phyloP scores from a whole-genome alignment of 2,797 vertebrate genomes.

The Hirundo rustica region DNA sequence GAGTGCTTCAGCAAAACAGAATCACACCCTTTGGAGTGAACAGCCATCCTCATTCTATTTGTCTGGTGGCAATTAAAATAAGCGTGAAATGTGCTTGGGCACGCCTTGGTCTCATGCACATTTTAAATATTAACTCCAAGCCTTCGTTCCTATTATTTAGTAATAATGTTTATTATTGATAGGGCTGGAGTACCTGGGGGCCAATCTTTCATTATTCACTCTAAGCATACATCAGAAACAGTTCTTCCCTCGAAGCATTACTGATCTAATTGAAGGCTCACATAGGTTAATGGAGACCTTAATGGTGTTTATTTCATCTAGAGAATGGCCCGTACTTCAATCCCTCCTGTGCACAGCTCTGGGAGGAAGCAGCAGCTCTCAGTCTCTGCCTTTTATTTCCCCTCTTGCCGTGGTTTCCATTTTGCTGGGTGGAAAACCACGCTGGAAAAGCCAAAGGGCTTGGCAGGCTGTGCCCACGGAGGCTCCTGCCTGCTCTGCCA shows the following conservation, averaged over 20 bases:
- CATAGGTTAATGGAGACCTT: constrained; percentile 17
- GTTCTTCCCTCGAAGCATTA: background rate
- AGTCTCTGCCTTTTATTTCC: background rate
- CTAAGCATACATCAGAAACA: background rate
- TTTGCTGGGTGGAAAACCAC: background rate
- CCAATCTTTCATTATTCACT: constrained; percentile 39
- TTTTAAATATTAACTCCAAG: constrained; percentile 43
- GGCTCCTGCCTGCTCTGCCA: background rate
- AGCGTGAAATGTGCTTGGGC: constrained; percentile 51
- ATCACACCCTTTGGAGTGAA: constrained; percentile 19
- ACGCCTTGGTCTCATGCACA: constrained; percentile 28
- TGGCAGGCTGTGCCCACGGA: background rate
- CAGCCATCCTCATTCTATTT: constrained; percentile 18
- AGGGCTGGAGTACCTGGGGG: constrained; percentile 31
- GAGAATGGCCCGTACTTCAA: background rate
- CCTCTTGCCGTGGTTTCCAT: background rate
- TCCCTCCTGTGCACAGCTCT: background rate
- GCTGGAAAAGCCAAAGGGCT: background rate
- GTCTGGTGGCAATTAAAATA: constrained; percentile 60
- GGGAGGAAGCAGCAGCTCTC: background rate
- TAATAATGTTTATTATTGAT: constrained; percentile 64
- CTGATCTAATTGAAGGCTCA: constrained; percentile 34
- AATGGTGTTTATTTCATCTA: background rate
- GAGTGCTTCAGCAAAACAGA: constrained; percentile 57
- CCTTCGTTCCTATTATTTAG: constrained; percentile 44